Base-by-base conservation (phyloP, 2,888 invertebrate genomes). In the Pammene aurita region DNA sequence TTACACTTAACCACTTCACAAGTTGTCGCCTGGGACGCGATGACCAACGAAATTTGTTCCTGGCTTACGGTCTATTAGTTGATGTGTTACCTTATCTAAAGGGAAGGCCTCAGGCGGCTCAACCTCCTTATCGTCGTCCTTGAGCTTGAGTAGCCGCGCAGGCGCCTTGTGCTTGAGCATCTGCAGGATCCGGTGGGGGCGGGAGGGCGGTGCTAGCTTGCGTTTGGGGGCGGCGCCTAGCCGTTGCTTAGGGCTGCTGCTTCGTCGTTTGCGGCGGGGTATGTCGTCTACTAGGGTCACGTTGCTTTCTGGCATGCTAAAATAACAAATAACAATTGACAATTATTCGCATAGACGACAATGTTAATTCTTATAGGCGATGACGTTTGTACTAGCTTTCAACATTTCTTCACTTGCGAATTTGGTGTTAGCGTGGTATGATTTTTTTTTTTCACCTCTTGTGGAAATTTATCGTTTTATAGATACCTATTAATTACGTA, bases 171-270 rank as follows among this genome's bases (percentile, higher is more conserved):
- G 81, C 74, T 84, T 86, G 16, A 91, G 82, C 81, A 90, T 81
- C 74, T 90, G 89, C 0, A 92, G 79, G 72, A 91, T 86, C 73
- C 81, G 84, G 67, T 87, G 86, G 0, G 89, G 86, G 72, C 86
- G 84, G 66, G 85, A 77, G 5, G 78, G 74, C 0, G 88, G 79
- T 75, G 87, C 88, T 0, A 88, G 79, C 74, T 89, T 90, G 0
- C 89, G 78, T 74, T 89, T 90, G 0, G 87, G 73, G 1, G 85
- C 87, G 10, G 86, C 80, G 2, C 81, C 74, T 1, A 85, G 77
- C 0, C 86, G 82, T 0, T 85, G 83, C 64, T 84, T 85, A 0
- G 89, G 87, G 38, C 85, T 87, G 0, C 79, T 71, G 0, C 83
- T 78, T 0, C 87, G 80, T 0, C 86, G 80, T 67, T 84, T 87